Conservation (phyloP, 35 echinoderm and acorn worm genomes). For the Lytechinus variegatus region DNA sequence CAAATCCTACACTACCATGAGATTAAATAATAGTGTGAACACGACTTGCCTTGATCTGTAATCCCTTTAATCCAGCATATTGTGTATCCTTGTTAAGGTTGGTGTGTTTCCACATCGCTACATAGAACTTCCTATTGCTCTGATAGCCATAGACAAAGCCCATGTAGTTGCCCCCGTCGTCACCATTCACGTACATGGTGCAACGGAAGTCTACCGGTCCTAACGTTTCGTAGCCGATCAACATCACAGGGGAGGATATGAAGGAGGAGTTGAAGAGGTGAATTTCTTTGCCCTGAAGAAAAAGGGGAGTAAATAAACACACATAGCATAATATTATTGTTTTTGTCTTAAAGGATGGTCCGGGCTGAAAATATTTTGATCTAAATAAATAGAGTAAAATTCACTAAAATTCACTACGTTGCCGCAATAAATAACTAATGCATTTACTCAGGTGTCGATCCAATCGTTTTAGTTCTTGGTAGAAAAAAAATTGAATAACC, state of each 20-base stretch:
- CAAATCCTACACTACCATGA: neutral
- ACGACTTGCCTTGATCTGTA: slow-evolving; percentile 83
- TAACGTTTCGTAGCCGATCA: slow-evolving; percentile 62
- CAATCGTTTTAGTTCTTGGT: too few relatives aligned
- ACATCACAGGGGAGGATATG: slow-evolving; percentile 68
- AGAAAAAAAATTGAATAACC: too few relatives aligned
- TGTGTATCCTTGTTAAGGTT: slow-evolving; percentile 74
- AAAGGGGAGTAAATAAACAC: too few relatives aligned
- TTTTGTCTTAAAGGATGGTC: too few relatives aligned
- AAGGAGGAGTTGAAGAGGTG: slow-evolving; percentile 64
- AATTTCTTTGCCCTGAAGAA: slow-evolving; percentile 80
- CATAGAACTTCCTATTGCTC: slow-evolving; percentile 85
- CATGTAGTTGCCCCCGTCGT: slow-evolving; percentile 80
- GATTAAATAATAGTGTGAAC: neutral
- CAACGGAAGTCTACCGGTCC: slow-evolving; percentile 72
- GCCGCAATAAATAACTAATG: too few relatives aligned
- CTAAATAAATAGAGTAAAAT: too few relatives aligned
- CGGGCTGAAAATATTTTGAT: too few relatives aligned
- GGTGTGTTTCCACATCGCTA: slow-evolving; percentile 86
- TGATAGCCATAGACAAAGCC: slow-evolving; percentile 96
- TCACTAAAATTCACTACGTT: too few relatives aligned
- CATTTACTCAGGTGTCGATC: too few relatives aligned
- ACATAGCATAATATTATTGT: too few relatives aligned
- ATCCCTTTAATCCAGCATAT: slow-evolving; percentile 79
- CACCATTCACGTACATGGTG: slow-evolving; percentile 77